These are phyloP conservation scores for Acromyrmex echinatior DNA, from an alignment of 1,140 invertebrate species.

Conservation along the genomic window DNA sequence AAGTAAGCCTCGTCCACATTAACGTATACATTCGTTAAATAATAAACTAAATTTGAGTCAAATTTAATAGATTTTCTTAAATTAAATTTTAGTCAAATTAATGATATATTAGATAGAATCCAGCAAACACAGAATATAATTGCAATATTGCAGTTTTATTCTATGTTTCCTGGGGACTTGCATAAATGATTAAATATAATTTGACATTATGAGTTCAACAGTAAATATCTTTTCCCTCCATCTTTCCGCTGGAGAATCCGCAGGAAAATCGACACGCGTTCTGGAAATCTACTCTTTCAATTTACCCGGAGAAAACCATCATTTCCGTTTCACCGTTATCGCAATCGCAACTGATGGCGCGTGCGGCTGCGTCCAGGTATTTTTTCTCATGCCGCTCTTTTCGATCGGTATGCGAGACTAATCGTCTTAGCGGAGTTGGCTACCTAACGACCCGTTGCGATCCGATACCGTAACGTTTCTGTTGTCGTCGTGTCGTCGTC, in stretches of 20 bases:
- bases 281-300: constrained; percentile 15
- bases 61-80: too few relatives aligned
- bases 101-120: too few relatives aligned
- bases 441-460: constrained; percentile 42
- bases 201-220: too few relatives aligned
- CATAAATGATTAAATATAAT: too few relatives aligned
- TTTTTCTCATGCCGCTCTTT: background rate
- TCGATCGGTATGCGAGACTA: constrained; percentile 41
- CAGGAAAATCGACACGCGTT: background rate
- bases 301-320: constrained; percentile 35
- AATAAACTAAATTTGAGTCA: too few relatives aligned
- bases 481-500: constrained; percentile 17
- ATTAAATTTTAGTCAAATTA: too few relatives aligned
- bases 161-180: too few relatives aligned
- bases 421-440: constrained; percentile 7
- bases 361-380: background rate
- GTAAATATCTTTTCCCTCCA: background rate
- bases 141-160: too few relatives aligned
- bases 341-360: constrained; percentile 13
- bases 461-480: constrained; percentile 23
- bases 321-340: constrained; percentile 50
- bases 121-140: too few relatives aligned
- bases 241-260: background rate
- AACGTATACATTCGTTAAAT: too few relatives aligned
- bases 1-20: too few relatives aligned